Evolutionary conservation across 1,140 invertebrate species (phyloP).

Genomic region (Venustaconcha ellipsiformis): DNA sequence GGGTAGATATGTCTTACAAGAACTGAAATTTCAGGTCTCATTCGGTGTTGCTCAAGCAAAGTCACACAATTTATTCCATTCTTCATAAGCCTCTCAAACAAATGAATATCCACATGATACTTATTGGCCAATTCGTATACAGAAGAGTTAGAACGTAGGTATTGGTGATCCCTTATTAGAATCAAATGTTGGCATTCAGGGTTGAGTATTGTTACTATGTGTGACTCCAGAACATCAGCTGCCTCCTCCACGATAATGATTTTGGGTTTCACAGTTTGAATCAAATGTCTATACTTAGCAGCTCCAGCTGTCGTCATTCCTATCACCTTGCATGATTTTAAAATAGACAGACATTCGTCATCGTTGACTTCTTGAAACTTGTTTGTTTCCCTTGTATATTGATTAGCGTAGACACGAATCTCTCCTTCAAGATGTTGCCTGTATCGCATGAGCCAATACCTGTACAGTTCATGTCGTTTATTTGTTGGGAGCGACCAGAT

Average conservation of each 20-base stretch:
- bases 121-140: conserved; percentile 63
- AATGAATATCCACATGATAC: conserved; percentile 66
- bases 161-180: conserved; percentile 66
- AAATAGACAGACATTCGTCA: conserved; percentile 43
- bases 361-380: conserved; percentile 34
- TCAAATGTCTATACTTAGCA: conserved; percentile 45
- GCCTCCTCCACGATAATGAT: conserved; percentile 67
- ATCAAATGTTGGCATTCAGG: conserved; percentile 82
- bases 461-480: conserved; percentile 51
- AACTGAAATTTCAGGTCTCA: conserved; percentile 68
- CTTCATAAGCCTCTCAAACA: conserved; percentile 68
- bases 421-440: conserved; percentile 9
- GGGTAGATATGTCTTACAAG: conserved; percentile 64
- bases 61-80: conserved; percentile 61
- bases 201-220: conserved; percentile 71
- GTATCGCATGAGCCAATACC: conserved; percentile 47
- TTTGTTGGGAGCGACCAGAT: conserved; percentile 6
- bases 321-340: conserved; percentile 57
- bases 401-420: conserved; percentile 1
- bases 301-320: conserved; percentile 68
- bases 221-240: conserved; percentile 63
- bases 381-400: conserved; percentile 18
- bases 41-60: conserved; percentile 69
- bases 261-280: conserved; percentile 48
- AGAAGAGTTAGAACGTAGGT: conserved; percentile 69